These are phyloP conservation scores for Eupsittula cactorum DNA, from an alignment of 2,113 vertebrate species.

Conservation along the genomic window DNA sequence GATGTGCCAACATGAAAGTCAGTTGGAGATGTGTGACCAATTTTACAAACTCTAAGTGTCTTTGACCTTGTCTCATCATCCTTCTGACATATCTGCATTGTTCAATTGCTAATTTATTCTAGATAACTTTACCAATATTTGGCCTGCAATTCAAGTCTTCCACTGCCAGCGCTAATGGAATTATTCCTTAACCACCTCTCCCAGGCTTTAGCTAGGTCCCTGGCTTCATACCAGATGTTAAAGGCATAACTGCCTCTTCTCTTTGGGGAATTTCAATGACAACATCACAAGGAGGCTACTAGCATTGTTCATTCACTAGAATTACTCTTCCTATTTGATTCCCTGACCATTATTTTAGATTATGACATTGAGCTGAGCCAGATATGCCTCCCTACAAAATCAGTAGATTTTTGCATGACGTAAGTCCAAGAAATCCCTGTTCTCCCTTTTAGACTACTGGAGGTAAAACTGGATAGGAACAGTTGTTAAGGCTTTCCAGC, in stretches of 20 bases:
- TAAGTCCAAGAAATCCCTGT: neutral
- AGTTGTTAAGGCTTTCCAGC: neutral
- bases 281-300: neutral
- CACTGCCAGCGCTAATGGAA: neutral
- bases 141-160: neutral
- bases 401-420: neutral
- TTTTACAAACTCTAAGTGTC: neutral
- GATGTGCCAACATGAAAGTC: rapidly evolving
- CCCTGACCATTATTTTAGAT: neutral
- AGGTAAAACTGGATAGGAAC: neutral
- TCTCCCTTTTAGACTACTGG: neutral
- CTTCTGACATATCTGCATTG: neutral
- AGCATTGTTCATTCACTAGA: neutral
- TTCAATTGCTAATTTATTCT: neutral
- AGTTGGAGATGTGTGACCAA: neutral
- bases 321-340: neutral
- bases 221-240: neutral
- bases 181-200: neutral
- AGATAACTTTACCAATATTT: neutral
- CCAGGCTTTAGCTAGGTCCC: neutral
- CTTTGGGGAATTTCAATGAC: neutral
- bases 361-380: neutral
- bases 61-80: neutral
- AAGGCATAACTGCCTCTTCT: neutral
- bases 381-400: neutral